These are phyloP conservation scores for Probosciger aterrimus DNA, from an alignment of 2,113 vertebrate species.

Conservation along the genomic window DNA sequence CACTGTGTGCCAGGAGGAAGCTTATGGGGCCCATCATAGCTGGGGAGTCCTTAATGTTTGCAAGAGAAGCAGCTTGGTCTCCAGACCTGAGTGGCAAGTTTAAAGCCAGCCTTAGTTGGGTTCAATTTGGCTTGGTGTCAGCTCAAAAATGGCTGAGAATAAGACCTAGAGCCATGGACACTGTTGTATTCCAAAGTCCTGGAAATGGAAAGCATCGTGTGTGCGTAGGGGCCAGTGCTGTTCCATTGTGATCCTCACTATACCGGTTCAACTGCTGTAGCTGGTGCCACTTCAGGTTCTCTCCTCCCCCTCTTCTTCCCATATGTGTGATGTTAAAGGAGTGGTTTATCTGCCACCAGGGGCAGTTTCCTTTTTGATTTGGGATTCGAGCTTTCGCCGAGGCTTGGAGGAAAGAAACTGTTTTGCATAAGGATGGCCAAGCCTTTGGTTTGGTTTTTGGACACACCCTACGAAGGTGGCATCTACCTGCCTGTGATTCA, in stretches of 20 bases:
- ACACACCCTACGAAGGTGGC: background rate
- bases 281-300: too few species aligned
- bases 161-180: background rate
- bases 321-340: background rate
- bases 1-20: background rate
- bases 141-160: background rate
- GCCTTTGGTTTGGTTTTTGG: background rate
- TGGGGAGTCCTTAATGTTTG: background rate
- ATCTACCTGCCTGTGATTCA: background rate
- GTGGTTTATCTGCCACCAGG: background rate
- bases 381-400: background rate
- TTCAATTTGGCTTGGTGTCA: background rate
- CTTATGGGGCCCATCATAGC: background rate
- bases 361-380: background rate
- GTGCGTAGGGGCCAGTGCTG: background rate
- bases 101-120: background rate
- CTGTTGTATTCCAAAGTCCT: background rate
- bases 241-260: background rate
- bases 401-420: background rate
- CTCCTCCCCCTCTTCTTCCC: background rate
- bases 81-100: too few species aligned
- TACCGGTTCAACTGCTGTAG: background rate
- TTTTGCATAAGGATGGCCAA: background rate
- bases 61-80: background rate
- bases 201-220: accelerated